These are phyloP conservation scores for Sinella curviseta DNA, from an alignment of 1,140 invertebrate genomes.

Conservation along the genomic window DNA sequence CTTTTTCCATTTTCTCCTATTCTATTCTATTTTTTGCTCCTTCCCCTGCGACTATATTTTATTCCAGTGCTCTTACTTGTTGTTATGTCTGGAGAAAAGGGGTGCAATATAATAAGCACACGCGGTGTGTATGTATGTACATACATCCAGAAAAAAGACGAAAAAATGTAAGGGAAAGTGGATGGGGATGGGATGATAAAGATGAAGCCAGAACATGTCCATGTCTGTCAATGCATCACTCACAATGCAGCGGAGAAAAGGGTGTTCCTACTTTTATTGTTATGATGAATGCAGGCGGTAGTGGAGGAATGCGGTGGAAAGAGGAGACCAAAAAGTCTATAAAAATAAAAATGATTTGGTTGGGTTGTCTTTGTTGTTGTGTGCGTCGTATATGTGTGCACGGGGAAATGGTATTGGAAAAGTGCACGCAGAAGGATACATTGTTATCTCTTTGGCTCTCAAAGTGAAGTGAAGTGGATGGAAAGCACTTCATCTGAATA, in stretches of 20 bases:
- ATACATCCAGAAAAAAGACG: too few species aligned
- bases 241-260: not conserved
- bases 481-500: conserved; percentile 22
- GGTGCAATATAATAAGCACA: not conserved
- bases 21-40: too few species aligned
- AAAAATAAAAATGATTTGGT: too few species aligned
- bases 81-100: not conserved
- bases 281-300: not conserved
- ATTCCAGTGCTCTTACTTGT: not conserved
- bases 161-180: too few species aligned
- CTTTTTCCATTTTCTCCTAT: not conserved
- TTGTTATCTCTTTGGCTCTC: not conserved
- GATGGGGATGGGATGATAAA: too few species aligned
- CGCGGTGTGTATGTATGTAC: too few species aligned
- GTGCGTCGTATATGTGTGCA: not conserved
- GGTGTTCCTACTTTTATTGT: not conserved
- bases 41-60: not conserved
- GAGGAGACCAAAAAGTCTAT: not conserved
- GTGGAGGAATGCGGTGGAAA: not conserved
- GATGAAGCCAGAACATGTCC: not conserved
- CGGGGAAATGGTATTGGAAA: not conserved
- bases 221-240: conserved; percentile 11
- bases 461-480: not conserved
- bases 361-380: not conserved
- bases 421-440: too few species aligned